A percentile compares a stretch with the other conserved stretches of the same genome.
These are phyloP conservation scores for Trogon melanurus DNA, from an alignment of 2,113 vertebrate species.

Conservation along the genomic window DNA sequence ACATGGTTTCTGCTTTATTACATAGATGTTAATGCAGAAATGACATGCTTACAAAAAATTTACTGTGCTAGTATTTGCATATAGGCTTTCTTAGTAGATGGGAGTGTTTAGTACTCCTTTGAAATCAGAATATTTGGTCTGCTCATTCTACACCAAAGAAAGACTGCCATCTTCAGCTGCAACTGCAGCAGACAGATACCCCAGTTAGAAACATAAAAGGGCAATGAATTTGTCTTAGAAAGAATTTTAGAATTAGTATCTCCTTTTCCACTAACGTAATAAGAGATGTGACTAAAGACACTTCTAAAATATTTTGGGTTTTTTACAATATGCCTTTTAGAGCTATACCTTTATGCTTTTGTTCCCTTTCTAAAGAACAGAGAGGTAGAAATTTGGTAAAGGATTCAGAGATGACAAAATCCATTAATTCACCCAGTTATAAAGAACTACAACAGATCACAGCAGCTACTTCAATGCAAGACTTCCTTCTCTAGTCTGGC, in stretches of 20 bases:
- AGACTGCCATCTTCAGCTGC: slow-evolving; percentile 65
- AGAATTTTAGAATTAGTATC: background rate
- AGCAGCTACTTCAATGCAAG: background rate
- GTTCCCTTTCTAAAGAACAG: background rate
- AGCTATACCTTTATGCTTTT: background rate
- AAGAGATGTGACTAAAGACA: background rate
- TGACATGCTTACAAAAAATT: slow-evolving; percentile 52
- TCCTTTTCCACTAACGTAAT: background rate
- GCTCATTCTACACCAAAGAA: background rate
- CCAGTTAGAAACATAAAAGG: background rate
- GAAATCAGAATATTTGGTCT: slow-evolving; percentile 24
- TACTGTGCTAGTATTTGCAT: slow-evolving; percentile 53
- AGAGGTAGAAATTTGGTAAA: background rate
- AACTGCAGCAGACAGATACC: background rate
- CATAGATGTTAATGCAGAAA: slow-evolving; percentile 56
- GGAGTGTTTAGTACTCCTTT: slow-evolving; percentile 1
- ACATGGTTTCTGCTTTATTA: slow-evolving; percentile 50
- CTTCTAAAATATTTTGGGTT: background rate
- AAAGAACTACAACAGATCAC: background rate
- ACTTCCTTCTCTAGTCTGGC: background rate
- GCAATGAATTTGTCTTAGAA: background rate
- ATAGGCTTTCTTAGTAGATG: slow-evolving; percentile 29
- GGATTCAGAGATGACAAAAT: background rate
- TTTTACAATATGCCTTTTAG: background rate
- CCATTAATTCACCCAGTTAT: background rate